Base-by-base conservation (phyloP, 2,888 invertebrate species). In the Apamea monoglypha region DNA sequence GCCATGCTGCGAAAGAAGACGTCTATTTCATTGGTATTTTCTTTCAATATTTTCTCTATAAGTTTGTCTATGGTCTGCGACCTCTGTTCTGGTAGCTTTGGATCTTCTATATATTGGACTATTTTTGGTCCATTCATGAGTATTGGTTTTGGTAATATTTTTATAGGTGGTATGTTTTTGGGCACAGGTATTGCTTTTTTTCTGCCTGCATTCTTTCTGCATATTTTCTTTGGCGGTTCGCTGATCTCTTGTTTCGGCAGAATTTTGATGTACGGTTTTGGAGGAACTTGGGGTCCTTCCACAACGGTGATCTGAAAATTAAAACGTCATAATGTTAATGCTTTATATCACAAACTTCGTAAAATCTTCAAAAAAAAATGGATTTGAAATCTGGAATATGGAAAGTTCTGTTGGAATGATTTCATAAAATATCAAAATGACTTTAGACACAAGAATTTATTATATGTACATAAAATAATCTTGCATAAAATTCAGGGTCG, bases 1-100 rank as follows among this genome's bases (percentile, higher is more conserved):
- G 97, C 96, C 97, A 97, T 97, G 90, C 96, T 96, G 74, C 96
- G 92, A 78, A 97, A 97, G 90, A 97, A 97, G 0, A 97, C 96
- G 80, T 97, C 97, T 70, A 97, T 96, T 93, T 96, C 96, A 86
- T 97, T 97, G 44, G 96, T 96, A 73, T 96, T 96, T 78, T 97
- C 97, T 88, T 95, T 96, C 0, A 97, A 87, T 67, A 96, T 93
- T 90, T 95, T 96, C 82, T 97, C 97, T 87, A 96, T 96, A 6
- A 97, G 92, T 89, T 94, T 96, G 83, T 97, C 96, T 87, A 97
- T 92, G 4, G 92, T 92, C 86, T 96, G 94, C 0, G 96, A 95
- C 80, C 95, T 92, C 59, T 94, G 94, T 71, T 95, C 94, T 0
- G 93, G 88, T 72, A 90, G 82, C 86, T 95, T 96, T 64, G 93